phyloP scores from a whole-genome alignment of 2,888 invertebrate species.

The Pyrochroa serraticornis region DNA sequence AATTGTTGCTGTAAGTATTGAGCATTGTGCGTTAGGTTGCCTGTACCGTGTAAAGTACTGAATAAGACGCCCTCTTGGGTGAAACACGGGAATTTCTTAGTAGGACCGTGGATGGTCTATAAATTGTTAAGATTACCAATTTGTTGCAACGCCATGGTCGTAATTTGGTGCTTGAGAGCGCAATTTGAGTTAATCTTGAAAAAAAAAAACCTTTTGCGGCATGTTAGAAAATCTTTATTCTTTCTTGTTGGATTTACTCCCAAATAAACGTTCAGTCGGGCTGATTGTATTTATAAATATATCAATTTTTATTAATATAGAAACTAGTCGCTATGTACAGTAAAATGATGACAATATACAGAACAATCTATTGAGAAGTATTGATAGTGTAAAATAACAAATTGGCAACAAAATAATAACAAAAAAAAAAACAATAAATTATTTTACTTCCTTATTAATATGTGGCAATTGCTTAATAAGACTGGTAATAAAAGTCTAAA shows the following conservation, averaged over 20 bases:
- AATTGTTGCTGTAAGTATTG: no score
- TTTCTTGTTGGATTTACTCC: slow-evolving; percentile 45
- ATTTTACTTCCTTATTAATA: slow-evolving; percentile 19
- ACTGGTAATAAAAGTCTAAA: slow-evolving; percentile 15
- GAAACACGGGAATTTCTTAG: no score
- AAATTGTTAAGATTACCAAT: no score
- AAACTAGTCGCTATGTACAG: slow-evolving; percentile 56
- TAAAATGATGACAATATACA: slow-evolving; percentile 53
- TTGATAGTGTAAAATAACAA: slow-evolving; percentile 39
- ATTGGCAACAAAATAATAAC: slow-evolving; percentile 36
- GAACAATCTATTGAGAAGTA: slow-evolving; percentile 40
- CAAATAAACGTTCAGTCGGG: slow-evolving; percentile 53
- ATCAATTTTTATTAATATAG: slow-evolving; percentile 56
- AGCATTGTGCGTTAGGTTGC: no score
- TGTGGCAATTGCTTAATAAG: slow-evolving; percentile 16
- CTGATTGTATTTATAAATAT: slow-evolving; percentile 58
- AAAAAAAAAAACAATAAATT: slow-evolving; percentile 30
- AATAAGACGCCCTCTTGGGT: no score
- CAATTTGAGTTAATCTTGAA: background rate
- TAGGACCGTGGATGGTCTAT: no score
- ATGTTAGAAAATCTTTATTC: slow-evolving; percentile 50
- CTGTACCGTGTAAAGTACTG: no score
- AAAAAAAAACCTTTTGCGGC: background rate
- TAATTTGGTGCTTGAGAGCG: no score
- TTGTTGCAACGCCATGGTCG: no score